These are phyloP conservation scores for Anthopleura sola DNA, from an alignment of 64 coral and sea anemone genomes.

Conservation along the genomic window DNA sequence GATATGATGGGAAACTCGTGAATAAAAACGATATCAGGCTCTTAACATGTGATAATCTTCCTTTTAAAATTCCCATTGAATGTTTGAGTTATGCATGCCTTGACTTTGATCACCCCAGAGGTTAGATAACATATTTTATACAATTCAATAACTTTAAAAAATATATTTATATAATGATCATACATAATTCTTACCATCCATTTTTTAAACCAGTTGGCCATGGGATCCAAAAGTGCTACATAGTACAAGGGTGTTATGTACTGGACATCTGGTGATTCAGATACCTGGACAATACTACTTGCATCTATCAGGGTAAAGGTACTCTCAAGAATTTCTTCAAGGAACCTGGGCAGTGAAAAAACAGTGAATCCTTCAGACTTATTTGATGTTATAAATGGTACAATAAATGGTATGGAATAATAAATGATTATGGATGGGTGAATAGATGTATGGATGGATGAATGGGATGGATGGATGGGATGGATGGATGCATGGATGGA, in stretches of 20 bases:
- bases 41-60: no score
- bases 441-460: not conserved
- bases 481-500: not conserved
- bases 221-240: constrained; percentile 77
- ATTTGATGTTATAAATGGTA: not conserved
- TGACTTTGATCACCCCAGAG: no score
- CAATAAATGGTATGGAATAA: no score
- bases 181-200: constrained; percentile 82
- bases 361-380: no score
- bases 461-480: not conserved
- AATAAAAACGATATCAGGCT: no score
- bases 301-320: constrained; percentile 69
- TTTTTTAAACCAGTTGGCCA: constrained; percentile 96
- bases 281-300: constrained; percentile 22
- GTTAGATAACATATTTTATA: no score
- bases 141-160: no score
- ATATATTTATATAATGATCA: not conserved
- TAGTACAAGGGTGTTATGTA: constrained; percentile 85
- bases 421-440: not conserved
- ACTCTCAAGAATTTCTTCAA: constrained; percentile 90
- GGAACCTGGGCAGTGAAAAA: constrained; percentile 48
- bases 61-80: no score
- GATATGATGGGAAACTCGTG: no score
- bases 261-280: constrained; percentile 31
- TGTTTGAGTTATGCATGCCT: no score